Conservation (phyloP, 30 jellyfish, hydroid and myxozoan genomes). For the Morbakka virulenta region DNA sequence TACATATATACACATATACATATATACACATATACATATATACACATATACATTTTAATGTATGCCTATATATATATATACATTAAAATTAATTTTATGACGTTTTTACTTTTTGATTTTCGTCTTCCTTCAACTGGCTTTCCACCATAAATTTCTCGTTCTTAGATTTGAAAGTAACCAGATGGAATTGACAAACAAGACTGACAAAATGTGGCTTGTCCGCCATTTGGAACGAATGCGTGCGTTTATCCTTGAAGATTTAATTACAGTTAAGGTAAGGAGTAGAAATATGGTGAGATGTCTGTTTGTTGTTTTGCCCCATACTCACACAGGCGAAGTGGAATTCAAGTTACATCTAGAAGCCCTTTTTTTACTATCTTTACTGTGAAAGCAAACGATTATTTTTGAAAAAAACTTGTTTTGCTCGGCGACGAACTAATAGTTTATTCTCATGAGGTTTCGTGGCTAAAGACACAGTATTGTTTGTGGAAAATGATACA, state of each 20-base stretch:
- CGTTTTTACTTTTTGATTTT: not conserved
- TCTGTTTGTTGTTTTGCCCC: not conserved
- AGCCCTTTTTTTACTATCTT: too few relatives aligned
- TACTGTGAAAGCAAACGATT: too few relatives aligned
- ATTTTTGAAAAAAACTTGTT: too few relatives aligned
- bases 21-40: too few relatives aligned
- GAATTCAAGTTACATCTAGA: too few relatives aligned
- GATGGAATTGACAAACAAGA: conserved; percentile 66
- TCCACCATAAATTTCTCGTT: not conserved
- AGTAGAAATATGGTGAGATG: not conserved
- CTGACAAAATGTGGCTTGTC: conserved; percentile 94
- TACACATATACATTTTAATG: too few relatives aligned
- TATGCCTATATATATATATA: too few relatives aligned
- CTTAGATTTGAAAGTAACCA: conserved; percentile 90
- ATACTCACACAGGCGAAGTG: not conserved
- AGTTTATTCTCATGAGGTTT: too few relatives aligned
- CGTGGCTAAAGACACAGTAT: too few relatives aligned
- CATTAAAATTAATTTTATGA: not conserved
- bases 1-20: too few relatives aligned
- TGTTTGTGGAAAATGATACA: too few relatives aligned
- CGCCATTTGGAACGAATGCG: conserved; percentile 96
- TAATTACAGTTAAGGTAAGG: conserved; percentile 75
- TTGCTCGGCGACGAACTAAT: too few relatives aligned
- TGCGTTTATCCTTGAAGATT: conserved; percentile 79
- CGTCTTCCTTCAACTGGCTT: not conserved